Conservation (phyloP, 2,888 invertebrate species). For the Elegia similella region DNA sequence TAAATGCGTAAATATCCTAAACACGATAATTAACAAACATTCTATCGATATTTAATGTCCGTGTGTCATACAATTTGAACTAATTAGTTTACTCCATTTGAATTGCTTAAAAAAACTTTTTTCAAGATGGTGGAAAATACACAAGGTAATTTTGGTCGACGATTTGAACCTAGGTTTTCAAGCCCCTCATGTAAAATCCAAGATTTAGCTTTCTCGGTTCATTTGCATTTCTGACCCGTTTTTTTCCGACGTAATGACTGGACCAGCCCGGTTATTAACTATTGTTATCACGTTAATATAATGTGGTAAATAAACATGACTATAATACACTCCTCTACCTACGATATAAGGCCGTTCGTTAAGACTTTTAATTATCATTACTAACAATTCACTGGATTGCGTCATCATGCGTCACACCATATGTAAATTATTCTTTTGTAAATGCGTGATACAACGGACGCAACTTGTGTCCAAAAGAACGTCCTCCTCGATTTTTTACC, state of each 20-base stretch:
- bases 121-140: no score
- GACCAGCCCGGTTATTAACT: no score
- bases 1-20: neutral
- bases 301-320: no score
- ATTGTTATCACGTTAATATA: no score
- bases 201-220: no score
- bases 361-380: neutral
- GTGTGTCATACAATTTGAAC: neutral
- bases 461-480: neutral
- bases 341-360: neutral
- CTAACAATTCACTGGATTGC: neutral
- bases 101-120: neutral
- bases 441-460: slow-evolving; percentile 7
- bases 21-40: neutral
- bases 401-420: slow-evolving; percentile 5
- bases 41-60: neutral
- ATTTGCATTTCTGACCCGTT: no score
- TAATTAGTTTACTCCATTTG: neutral
- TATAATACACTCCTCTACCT: neutral
- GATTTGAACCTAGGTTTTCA: no score
- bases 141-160: no score
- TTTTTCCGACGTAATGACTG: no score
- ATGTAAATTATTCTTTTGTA: slow-evolving; percentile 3
- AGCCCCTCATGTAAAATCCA: no score
- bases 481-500: neutral